phyloP scores from a whole-genome alignment of 2,888 invertebrate genomes.

The Podabrus alpinus region DNA sequence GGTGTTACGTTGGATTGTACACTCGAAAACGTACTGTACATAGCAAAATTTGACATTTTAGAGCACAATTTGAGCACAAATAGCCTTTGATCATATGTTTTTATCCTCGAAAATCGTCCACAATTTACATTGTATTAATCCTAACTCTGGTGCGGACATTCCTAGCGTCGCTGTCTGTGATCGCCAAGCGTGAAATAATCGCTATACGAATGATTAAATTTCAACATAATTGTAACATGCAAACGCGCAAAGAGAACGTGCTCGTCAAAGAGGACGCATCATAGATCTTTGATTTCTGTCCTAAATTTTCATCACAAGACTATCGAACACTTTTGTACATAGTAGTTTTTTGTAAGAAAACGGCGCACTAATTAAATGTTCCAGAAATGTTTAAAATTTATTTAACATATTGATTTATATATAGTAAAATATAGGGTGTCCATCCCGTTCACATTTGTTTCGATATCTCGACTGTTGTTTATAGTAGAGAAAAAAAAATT shows the following conservation, averaged over 20 bases:
- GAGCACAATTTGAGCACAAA: no score
- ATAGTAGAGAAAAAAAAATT: no score
- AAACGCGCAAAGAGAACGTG: slow-evolving; percentile 40
- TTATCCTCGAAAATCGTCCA: slow-evolving; percentile 50
- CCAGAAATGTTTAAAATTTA: neutral
- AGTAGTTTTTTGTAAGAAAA: neutral
- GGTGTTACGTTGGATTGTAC: neutral
- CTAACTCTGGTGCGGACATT: slow-evolving; percentile 55
- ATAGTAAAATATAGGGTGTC: no score
- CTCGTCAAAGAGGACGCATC: slow-evolving; percentile 36
- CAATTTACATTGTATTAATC: slow-evolving; percentile 57
- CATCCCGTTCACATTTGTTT: no score
- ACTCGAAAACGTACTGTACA: neutral
- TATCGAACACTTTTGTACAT: neutral
- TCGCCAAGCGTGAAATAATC: slow-evolving; percentile 55
- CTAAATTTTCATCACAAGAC: slow-evolving; percentile 15
- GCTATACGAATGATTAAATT: slow-evolving; percentile 58
- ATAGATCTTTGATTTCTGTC: slow-evolving; percentile 37
- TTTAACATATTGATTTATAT: no score
- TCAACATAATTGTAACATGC: slow-evolving; percentile 57
- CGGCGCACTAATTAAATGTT: neutral
- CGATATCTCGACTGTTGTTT: no score
- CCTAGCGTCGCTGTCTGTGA: slow-evolving; percentile 56
- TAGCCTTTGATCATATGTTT: slow-evolving; percentile 29
- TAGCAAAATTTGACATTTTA: neutral